phyloP scores from a whole-genome alignment of 2,113 vertebrate genomes.

The Acrocephalus kingi region DNA sequence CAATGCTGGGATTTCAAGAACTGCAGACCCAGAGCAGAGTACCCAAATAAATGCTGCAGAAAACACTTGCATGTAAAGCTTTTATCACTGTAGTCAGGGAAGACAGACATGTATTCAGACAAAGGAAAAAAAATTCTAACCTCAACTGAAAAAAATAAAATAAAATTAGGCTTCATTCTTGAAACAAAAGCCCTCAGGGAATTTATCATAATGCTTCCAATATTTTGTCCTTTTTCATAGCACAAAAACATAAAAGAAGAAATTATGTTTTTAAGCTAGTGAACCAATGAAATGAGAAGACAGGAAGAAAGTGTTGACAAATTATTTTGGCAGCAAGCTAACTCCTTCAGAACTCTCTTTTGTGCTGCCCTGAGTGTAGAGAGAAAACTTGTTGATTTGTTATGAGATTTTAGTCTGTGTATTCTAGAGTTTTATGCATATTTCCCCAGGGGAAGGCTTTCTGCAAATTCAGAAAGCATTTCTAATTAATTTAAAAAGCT shows the following conservation, averaged over 20 bases:
- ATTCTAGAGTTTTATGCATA: neutral
- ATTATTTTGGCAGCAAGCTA: neutral
- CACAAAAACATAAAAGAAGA: neutral
- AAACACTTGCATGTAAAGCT: neutral
- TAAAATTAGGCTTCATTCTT: neutral
- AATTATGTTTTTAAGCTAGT: neutral
- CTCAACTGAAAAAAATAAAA: neutral
- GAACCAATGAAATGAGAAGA: neutral
- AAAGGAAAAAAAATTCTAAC: neutral
- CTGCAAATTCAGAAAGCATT: neutral
- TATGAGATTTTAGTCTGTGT: neutral
- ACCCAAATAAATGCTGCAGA: neutral
- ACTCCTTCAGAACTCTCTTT: neutral
- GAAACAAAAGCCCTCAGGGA: neutral
- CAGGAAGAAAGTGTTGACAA: neutral
- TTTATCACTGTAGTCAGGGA: neutral
- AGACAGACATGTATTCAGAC: neutral
- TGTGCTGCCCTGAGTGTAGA: neutral
- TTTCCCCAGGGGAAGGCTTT: neutral
- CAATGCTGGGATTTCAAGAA: neutral
- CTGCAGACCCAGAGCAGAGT: neutral
- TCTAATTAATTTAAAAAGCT: slow-evolving; percentile 15
- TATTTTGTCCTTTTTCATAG: neutral
- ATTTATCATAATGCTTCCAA: neutral
- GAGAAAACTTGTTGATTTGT: neutral